These are phyloP conservation scores for Parelbella ahira DNA, from an alignment of 2,888 invertebrate species.

Conservation along the genomic window DNA sequence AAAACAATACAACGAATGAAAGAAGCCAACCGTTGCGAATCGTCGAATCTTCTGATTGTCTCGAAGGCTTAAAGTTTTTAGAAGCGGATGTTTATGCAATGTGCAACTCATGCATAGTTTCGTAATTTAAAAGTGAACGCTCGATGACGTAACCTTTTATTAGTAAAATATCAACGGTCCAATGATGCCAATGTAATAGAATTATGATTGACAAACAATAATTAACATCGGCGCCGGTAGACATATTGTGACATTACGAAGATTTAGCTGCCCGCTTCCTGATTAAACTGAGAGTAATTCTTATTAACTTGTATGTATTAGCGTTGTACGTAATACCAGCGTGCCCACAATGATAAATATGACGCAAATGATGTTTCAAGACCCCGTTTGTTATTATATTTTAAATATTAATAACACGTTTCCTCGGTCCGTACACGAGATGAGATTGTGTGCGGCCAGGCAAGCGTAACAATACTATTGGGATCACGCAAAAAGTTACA, in stretches of 20 bases:
- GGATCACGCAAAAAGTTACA: slow-evolving; percentile 7
- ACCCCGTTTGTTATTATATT: no score
- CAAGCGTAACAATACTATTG: slow-evolving; percentile 10
- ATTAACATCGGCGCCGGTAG: no score
- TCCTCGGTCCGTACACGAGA: neutral
- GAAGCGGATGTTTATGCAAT: slow-evolving; percentile 71
- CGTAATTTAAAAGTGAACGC: slow-evolving; percentile 73
- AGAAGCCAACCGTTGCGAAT: no score
- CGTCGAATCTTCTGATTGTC: slow-evolving; percentile 13
- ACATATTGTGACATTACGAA: no score
- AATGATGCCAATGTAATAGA: slow-evolving; percentile 46
- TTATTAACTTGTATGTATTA: no score
- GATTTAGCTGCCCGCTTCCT: no score
- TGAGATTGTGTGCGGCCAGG: slow-evolving; percentile 1
- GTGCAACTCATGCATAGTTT: slow-evolving; percentile 67
- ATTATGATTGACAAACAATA: slow-evolving; percentile 41
- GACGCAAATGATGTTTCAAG: no score
- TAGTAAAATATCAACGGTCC: slow-evolving; percentile 51
- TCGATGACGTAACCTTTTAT: slow-evolving; percentile 65
- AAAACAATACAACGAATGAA: no score
- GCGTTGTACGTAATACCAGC: no score
- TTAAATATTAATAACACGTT: no score
- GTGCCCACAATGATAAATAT: no score
- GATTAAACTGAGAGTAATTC: no score
- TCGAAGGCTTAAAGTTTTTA: slow-evolving; percentile 32